A percentile compares a stretch with the other conserved stretches of the same genome.
Conservation (phyloP, 53 echinoderm and acorn worm genomes). For the Henricia sp. region DNA sequence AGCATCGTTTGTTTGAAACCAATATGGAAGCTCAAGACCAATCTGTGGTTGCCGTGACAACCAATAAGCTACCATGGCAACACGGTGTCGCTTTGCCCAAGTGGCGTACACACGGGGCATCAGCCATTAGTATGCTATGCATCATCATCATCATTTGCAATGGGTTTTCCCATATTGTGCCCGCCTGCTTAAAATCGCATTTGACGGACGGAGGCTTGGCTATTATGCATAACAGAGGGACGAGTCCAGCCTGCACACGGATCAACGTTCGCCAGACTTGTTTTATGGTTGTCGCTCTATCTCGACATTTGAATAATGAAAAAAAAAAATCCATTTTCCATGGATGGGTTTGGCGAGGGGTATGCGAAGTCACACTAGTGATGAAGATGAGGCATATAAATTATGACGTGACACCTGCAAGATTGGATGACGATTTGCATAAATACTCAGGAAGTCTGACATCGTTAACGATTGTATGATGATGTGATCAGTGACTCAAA, state of each 20-base stretch:
- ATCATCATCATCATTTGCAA: slow-evolving; percentile 18
- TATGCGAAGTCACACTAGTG: background rate
- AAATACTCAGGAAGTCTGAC: background rate
- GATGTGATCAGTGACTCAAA: background rate
- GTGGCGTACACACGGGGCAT: background rate
- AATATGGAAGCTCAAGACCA: slow-evolving; percentile 44
- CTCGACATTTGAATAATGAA: too few species aligned
- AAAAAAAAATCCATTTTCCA: slow-evolving; percentile 6
- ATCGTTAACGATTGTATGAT: background rate
- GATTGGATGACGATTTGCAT: background rate
- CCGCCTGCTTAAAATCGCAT: background rate
- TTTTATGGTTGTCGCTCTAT: too few species aligned
- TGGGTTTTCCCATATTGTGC: background rate
- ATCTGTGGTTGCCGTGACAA: slow-evolving; percentile 29
- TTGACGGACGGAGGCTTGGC: background rate
- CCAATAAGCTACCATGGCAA: slow-evolving; percentile 47
- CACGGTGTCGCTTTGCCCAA: slow-evolving; percentile 2
- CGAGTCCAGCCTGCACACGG: too few species aligned
- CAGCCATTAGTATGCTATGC: slow-evolving; percentile 37
- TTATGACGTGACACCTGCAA: background rate
- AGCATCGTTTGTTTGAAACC: slow-evolving; percentile 25
- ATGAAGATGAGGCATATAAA: background rate
- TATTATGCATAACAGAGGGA: slow-evolving; percentile 1
- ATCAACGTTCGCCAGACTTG: too few species aligned
- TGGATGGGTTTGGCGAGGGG: background rate